phyloP scores from a whole-genome alignment of 2,888 invertebrate species.

The Chaetogeoica ovagalla region DNA sequence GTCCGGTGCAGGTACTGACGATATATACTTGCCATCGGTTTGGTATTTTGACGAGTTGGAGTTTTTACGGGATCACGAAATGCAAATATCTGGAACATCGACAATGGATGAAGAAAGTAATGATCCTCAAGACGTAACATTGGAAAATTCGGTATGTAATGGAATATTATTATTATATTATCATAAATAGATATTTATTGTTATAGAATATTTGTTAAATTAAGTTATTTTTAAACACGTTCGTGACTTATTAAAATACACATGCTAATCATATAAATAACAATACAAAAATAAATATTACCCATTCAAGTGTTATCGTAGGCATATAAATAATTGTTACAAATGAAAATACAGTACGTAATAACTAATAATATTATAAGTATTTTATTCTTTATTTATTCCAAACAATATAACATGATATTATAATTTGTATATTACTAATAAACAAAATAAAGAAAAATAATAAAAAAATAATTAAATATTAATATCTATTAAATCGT shows the following conservation, averaged over 20 bases:
- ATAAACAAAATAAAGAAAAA: slow-evolving; percentile 6
- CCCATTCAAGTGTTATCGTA: slow-evolving; percentile 5
- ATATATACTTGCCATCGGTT: slow-evolving; percentile 23
- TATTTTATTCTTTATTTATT: no score
- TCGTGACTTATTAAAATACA: neutral
- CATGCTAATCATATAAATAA: neutral
- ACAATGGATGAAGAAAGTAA: slow-evolving; percentile 24
- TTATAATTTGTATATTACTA: no score
- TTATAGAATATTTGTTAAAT: slow-evolving; percentile 6
- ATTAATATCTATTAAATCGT: slow-evolving; percentile 15
- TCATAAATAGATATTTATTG: neutral
- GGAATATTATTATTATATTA: neutral
- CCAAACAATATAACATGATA: no score
- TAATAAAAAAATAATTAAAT: slow-evolving; percentile 26
- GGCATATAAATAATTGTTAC: neutral
- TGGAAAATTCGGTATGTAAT: slow-evolving; percentile 20
- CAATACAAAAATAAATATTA: slow-evolving; percentile 15
- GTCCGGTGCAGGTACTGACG: slow-evolving; percentile 14
- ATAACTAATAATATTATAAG: neutral
- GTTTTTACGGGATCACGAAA: slow-evolving; percentile 27
- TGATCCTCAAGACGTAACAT: slow-evolving; percentile 15
- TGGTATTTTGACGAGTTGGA: slow-evolving; percentile 25
- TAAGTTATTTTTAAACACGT: slow-evolving; percentile 12
- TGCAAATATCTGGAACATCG: slow-evolving; percentile 21
- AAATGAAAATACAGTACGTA: slow-evolving; percentile 10